These are phyloP conservation scores for Drosophila sturtevanti DNA, from an alignment of 1,140 invertebrate species.

Conservation along the genomic window DNA sequence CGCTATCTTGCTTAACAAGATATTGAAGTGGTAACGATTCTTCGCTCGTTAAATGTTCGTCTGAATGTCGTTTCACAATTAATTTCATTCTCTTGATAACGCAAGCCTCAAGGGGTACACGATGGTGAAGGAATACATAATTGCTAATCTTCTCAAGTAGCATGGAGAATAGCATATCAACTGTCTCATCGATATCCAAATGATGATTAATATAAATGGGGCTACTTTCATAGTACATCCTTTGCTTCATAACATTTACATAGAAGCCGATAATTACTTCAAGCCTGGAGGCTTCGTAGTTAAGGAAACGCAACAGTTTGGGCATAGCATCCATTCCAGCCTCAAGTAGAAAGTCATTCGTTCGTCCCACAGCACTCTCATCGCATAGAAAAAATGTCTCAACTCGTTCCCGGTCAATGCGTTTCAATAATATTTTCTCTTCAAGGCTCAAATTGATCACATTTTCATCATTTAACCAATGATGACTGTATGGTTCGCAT, in stretches of 20 bases:
- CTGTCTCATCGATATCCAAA: constrained; percentile 53
- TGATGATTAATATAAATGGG: constrained; percentile 38
- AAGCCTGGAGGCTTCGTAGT: constrained; percentile 39
- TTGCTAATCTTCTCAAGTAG: constrained; percentile 57
- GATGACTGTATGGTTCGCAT: constrained; percentile 52
- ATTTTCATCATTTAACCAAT: constrained; percentile 31
- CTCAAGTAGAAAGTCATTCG: constrained; percentile 51
- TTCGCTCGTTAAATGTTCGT: not conserved
- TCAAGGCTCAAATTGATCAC: constrained; percentile 23
- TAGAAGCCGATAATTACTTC: constrained; percentile 53
- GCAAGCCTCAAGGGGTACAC: constrained; percentile 43
- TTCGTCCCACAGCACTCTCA: constrained; percentile 39
- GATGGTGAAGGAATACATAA: constrained; percentile 37
- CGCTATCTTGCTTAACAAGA: constrained; percentile 33
- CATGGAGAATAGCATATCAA: constrained; percentile 61
- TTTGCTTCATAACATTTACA: constrained; percentile 39
- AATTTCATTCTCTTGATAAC: constrained; percentile 50
- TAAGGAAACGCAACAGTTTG: constrained; percentile 48
- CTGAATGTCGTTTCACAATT: constrained; percentile 37
- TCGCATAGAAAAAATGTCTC: constrained; percentile 64
- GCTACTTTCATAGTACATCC: constrained; percentile 53
- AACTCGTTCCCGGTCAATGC: constrained; percentile 39
- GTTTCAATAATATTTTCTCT: constrained; percentile 36
- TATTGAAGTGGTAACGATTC: constrained; percentile 50
- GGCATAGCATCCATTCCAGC: constrained; percentile 61